Conservation (phyloP, 2,888 invertebrate genomes). For the Bugula neritina region DNA sequence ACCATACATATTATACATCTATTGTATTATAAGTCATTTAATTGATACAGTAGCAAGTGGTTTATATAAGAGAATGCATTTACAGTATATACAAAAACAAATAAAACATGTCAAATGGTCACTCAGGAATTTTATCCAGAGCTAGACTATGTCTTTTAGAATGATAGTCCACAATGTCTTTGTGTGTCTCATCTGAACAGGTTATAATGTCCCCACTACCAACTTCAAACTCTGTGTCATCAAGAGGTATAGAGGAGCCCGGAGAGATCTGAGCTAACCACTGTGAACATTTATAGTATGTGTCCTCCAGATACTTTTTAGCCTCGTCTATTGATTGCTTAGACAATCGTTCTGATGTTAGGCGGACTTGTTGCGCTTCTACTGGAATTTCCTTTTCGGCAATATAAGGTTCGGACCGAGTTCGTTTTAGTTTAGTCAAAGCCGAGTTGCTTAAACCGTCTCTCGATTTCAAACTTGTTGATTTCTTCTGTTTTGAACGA, state of each 20-base stretch:
- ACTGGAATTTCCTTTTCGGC: conserved; percentile 13
- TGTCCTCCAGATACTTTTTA: conserved; percentile 18
- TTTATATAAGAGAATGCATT: no score
- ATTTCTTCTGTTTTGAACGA: conserved; percentile 7
- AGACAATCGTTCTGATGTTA: conserved; percentile 16
- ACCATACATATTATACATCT: no score
- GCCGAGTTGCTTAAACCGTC: neutral
- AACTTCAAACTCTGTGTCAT: conserved; percentile 16
- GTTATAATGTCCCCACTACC: conserved; percentile 23
- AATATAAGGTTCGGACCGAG: conserved; percentile 6
- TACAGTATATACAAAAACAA: no score
- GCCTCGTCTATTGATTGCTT: conserved; percentile 24
- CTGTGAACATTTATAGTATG: conserved; percentile 17
- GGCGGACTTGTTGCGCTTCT: neutral
- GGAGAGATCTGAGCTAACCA: conserved; percentile 22
- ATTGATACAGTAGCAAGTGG: no score
- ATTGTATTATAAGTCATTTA: no score
- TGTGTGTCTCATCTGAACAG: conserved; percentile 6
- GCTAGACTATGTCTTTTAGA: conserved; percentile 20
- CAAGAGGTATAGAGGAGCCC: neutral
- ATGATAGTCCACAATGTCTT: conserved; percentile 19
- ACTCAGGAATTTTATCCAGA: conserved; percentile 16
- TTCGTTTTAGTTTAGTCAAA: neutral
- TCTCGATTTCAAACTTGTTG: neutral
- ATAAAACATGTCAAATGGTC: no score